Evolutionary conservation across 2,888 invertebrate genomes (phyloP), one percentile per base, ranked within the genome.

Genomic region (Pollenia griseotomentosa): DNA sequence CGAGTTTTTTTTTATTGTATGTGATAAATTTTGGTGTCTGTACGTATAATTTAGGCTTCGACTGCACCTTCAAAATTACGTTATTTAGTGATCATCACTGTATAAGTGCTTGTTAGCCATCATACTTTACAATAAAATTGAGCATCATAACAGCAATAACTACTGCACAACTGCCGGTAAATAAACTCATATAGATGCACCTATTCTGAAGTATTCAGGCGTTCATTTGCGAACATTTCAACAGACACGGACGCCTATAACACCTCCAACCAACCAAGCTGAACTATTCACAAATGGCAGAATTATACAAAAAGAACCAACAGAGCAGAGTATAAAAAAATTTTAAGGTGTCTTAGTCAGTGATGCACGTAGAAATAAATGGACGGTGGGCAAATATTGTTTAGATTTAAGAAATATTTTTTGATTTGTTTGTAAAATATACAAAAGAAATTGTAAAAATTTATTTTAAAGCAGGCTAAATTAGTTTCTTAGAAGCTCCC

Each of bases 181-280:
- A 16, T 44, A 48, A 55, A 48, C 57, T 16, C 1, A 19, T 11
- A 46, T 23, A 10, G n/a, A 40, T 11, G n/a, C n/a, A n/a, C n/a
- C n/a, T n/a, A 57, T 65, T 65, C 44, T 44, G 12, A 66, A 23
- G 42, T 57, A 68, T 70, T 44, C 44, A 46, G 46, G 46, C 65
- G 44, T 61, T 12, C 57, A 73, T 19, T 9, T 44, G 61, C 46
- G 14, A 12, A 16, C 11, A 14, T 9, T 19, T 5, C n/a, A 8
- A 23, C 59, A 79, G 1, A 46, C 51, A 70, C 12, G 23, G 11
- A 65, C 6, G 42, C 78, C 42, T 48, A 68, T 23, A n/a, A 44
- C 82, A 75, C 75, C 80, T 75, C 65, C 87, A 85, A 75, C 65
- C 87, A 85, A 75, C 82, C 44, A 87, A 82, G 65, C 79, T 71